Base-by-base conservation (phyloP, 2,113 vertebrate genomes). In the Neoarius graeffei region DNA sequence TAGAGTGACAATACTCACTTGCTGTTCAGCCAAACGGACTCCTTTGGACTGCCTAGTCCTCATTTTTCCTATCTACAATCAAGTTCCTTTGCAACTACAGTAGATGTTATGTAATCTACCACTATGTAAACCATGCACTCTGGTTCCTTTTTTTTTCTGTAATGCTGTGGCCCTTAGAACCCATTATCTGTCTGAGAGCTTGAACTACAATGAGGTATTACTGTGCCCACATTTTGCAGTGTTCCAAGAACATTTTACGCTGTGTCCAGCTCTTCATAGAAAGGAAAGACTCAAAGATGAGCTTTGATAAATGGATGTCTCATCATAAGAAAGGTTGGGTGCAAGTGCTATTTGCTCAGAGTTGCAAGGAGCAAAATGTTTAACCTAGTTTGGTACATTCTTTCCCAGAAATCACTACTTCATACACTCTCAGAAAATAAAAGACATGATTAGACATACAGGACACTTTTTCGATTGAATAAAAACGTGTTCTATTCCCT, bases 121-220 rank as follows among this genome's bases (percentile, higher is more conserved):
- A 42, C 42, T 42, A 42, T 42, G 42, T 42, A 42, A 42, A 42
- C 42, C 42, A 42, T 42, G 42, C 42, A 42, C 42, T 42, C 42
- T 77, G 35, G 42, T 42, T 30, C 13, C 35, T 30, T 79, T 81
- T 85, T 60, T 79, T 48, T 19, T 71, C 30, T 25, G 27, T 52
- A 83, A 52, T 84, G 48, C 60, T 25, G 6, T 54, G 69, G 2
- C 11, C 13, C 79, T 74, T 81, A 81, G 84, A 73, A 54, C 84
- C 74, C 42, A 85, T 85, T 88, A 81, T 35, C 54, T 60, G 83
- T 19, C 82, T 14, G 23, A 74, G 50, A 67, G 64, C 66, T 69
- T 71, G 57, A 35, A 81, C 52, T 81, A 17, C 56, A 74, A 27
- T 71, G 0, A 88, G 48, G 56, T 73, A 25, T 54, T 85, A 25